phyloP scores from a whole-genome alignment of 2,797 vertebrate genomes.

The Phyllotis vaccarum region DNA sequence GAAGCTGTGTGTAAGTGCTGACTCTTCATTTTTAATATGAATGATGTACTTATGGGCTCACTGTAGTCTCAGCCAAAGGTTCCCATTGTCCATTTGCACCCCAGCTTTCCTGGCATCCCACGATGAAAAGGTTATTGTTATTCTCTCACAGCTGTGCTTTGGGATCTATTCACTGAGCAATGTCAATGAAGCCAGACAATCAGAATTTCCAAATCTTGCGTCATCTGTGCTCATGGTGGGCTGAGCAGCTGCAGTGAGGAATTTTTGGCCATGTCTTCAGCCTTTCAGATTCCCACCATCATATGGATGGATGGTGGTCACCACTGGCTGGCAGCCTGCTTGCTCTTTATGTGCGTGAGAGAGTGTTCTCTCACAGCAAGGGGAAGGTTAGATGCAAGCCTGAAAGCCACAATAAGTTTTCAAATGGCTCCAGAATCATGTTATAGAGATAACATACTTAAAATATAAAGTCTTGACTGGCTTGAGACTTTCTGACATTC shows the following conservation, averaged over 20 bases:
- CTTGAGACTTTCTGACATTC: neutral
- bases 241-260: constrained; percentile 61
- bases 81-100: constrained; percentile 7
- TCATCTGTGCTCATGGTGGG: constrained; percentile 53
- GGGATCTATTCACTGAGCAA: constrained; percentile 75
- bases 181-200: constrained; percentile 71
- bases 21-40: constrained; percentile 20
- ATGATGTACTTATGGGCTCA: neutral
- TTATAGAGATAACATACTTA: neutral
- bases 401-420: neutral
- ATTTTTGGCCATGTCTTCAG: constrained; percentile 38
- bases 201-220: constrained; percentile 41
- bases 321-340: neutral
- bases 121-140: constrained; percentile 78
- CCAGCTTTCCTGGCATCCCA: constrained; percentile 69
- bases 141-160: constrained; percentile 65
- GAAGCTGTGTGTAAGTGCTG: neutral
- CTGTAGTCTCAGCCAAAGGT: neutral
- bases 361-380: neutral
- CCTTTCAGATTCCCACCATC: constrained; percentile 31
- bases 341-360: neutral
- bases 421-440: neutral
- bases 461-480: neutral
- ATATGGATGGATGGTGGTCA: neutral
- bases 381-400: neutral